Evolutionary conservation across 2,113 vertebrate genomes (phyloP).

Genomic region (Leuciscus idus): DNA sequence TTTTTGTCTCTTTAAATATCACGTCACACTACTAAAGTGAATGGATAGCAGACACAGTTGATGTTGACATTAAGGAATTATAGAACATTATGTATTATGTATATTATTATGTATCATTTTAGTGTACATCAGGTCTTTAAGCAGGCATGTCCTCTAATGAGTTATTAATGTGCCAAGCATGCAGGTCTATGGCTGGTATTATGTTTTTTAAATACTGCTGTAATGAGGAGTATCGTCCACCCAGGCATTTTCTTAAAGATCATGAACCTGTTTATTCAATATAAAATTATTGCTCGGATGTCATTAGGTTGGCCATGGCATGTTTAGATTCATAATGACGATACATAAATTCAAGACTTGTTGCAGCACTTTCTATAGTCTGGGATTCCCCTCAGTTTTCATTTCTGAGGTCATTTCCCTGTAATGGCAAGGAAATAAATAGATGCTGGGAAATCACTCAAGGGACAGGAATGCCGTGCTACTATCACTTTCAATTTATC

Average conservation of each 20-base stretch:
- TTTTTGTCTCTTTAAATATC: background rate
- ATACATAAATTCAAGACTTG: background rate
- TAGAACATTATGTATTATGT: background rate
- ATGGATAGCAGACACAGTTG: background rate
- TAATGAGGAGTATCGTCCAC: background rate
- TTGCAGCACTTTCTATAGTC: background rate
- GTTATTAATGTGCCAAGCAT: background rate
- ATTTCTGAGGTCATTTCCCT: constrained; percentile 31
- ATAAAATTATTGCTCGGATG: no score
- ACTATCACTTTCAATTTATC: background rate
- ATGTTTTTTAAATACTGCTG: background rate
- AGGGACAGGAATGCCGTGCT: background rate
- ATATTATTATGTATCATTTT: background rate
- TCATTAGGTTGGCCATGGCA: background rate
- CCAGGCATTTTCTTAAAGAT: background rate
- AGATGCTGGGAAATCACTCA: constrained; percentile 7
- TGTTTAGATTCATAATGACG: background rate
- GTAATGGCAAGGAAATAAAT: background rate
- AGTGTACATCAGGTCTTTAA: background rate
- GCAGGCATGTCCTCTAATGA: background rate
- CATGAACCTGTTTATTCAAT: background rate
- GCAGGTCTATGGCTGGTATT: background rate
- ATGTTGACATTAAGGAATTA: background rate
- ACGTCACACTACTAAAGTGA: background rate
- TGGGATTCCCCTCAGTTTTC: constrained; percentile 12